These are phyloP conservation scores for Amblyjoppa fuscipennis DNA, from an alignment of 2,888 invertebrate species.

Conservation along the genomic window DNA sequence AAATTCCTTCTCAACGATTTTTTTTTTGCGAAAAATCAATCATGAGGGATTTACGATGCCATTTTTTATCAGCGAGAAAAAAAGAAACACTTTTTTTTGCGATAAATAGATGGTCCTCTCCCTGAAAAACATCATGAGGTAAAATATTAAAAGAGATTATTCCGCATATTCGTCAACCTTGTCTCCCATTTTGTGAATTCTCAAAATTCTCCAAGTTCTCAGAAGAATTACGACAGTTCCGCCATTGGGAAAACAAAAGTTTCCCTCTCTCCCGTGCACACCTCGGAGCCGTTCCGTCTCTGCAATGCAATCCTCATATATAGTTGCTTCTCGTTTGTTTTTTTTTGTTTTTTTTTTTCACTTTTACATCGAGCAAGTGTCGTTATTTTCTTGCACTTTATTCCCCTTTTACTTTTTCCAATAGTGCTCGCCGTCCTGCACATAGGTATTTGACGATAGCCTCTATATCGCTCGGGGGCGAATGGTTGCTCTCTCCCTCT, in stretches of 20 bases:
- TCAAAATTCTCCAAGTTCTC: not conserved
- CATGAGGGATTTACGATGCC: no score
- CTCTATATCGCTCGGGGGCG: conserved; percentile 55
- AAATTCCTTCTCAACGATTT: no score
- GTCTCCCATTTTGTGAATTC: not conserved
- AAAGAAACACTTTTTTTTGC: no score
- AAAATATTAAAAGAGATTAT: no score
- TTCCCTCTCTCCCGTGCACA: conserved; percentile 17
- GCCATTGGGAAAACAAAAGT: conserved; percentile 8
- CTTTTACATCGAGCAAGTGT: conserved; percentile 56
- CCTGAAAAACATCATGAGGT: no score
- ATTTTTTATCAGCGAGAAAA: no score
- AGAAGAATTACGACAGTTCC: not conserved
- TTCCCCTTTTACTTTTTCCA: conserved; percentile 68
- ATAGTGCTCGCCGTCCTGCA: conserved; percentile 62
- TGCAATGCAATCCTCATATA: conserved; percentile 51
- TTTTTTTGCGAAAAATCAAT: no score
- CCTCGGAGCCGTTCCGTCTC: not conserved
- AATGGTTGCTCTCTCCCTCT: conserved; percentile 60
- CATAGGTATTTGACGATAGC: conserved; percentile 68
- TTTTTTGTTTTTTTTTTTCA: conserved; percentile 13
- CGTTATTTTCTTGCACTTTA: conserved; percentile 69
- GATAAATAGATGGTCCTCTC: no score
- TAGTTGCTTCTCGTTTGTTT: conserved; percentile 3
- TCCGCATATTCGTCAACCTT: no score